Evolutionary conservation across 2,113 vertebrate species (phyloP).

Genomic region (Pelodiscus sinensis): DNA sequence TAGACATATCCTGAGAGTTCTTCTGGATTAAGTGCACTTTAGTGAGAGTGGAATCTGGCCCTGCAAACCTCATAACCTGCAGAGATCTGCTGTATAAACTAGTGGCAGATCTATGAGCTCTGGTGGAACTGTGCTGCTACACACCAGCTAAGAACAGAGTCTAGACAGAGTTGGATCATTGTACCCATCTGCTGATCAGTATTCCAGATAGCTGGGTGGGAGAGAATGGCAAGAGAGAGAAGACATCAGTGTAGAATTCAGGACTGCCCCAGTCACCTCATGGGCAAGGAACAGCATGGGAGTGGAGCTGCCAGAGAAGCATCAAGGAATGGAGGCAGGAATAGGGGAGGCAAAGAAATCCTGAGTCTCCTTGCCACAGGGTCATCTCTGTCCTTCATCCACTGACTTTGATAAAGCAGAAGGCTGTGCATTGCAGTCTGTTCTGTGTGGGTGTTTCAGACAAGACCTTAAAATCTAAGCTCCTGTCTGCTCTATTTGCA

Average conservation of each 20-base stretch:
- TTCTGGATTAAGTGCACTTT: accelerated
- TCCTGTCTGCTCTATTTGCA: background rate
- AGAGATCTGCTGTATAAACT: background rate
- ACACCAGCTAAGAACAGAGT: background rate
- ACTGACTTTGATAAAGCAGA: background rate
- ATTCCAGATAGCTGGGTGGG: background rate
- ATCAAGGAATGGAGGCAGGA: background rate
- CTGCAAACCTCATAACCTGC: accelerated
- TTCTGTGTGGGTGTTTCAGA: background rate
- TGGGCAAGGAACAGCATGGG: background rate
- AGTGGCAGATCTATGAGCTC: background rate
- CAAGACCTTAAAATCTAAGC: background rate
- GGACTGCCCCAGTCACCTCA: background rate
- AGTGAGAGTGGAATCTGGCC: background rate
- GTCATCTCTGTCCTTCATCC: background rate
- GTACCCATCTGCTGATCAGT: background rate
- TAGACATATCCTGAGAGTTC: background rate
- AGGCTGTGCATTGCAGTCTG: too few species aligned
- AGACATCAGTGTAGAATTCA: background rate
- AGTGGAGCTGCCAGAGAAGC: background rate
- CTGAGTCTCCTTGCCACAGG: background rate
- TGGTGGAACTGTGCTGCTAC: accelerated
- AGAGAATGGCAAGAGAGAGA: background rate
- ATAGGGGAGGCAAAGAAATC: accelerated
- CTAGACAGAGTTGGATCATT: accelerated